Evolutionary conservation across 2,888 invertebrate species (phyloP), one percentile per base, ranked within the genome.

Genomic region (Pollenia griseotomentosa): DNA sequence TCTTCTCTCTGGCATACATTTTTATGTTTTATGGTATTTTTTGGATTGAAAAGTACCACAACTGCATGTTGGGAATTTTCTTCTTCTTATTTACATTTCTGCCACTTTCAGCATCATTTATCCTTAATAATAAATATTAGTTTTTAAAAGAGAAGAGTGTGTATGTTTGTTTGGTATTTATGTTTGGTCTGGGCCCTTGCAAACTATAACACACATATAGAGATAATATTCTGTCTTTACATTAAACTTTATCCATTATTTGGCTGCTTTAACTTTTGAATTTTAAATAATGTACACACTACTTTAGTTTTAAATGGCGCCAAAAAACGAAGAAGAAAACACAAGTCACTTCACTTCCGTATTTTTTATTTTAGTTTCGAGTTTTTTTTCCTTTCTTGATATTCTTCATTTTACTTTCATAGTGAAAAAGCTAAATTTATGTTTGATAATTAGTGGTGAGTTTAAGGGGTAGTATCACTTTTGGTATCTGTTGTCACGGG

Each of bases 251-350:
- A 46, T 79, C 4, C 74, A 61, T 85, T 80, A 85, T 80, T 75
- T 23, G 53, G 46, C 16, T 73, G 63, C 46, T 86, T 82, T 78
- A 77, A 78, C 53, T 85, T 86, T 82, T 86, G 78, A 82, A 86
- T 86, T 74, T 86, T 53, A 74, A 86, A 82, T 74, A 44, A 65
- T 57, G 14, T 73, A 48, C 53, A 23, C 33, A 33, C 33, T 33
- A 66, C 51, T 78, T 73, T 66, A 68, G 65, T 33, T 82, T 82
- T 83, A 68, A 86, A 83, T 83, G 74, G 86, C 68, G 86, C 83
- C 86, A 68, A 86, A 23, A 33, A 33, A 33, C 33, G 33, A 33
- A 33, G 33, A 33, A 33, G 33, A 33, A 33, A 78, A 78, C 73
- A 78, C 74, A 61, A 48, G 57, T 77, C 85, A 55, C 51, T 79